Conservation (phyloP, 2,888 invertebrate genomes). For the Caenorhabditis zanzibari region DNA sequence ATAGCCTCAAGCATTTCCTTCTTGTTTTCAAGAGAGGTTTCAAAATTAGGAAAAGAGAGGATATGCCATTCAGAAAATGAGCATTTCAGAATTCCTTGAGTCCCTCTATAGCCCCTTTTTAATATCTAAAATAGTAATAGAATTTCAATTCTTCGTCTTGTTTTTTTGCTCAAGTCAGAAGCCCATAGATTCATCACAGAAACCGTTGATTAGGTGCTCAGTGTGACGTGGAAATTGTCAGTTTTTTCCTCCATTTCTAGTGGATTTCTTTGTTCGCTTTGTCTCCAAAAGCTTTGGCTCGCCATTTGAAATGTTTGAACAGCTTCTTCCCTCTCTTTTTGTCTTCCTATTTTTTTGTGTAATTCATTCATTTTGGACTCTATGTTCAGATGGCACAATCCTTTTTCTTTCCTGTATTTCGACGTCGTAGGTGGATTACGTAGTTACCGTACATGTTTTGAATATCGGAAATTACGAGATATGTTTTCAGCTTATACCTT, state of each 20-base stretch:
- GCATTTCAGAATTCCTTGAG: neutral
- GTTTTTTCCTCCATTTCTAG: conserved; percentile 26
- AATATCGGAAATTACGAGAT: neutral
- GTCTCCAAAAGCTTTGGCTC: conserved; percentile 47
- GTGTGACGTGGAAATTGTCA: conserved; percentile 35
- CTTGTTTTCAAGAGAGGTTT: neutral
- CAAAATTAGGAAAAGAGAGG: neutral
- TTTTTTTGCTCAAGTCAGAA: neutral
- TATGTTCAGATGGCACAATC: conserved; percentile 21
- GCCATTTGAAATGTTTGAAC: conserved; percentile 65
- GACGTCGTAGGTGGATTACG: neutral
- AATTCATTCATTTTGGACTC: conserved; percentile 32
- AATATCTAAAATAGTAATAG: neutral
- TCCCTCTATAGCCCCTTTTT: no score
- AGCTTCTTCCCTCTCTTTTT: conserved; percentile 38
- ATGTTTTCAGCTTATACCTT: neutral
- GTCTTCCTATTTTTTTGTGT: conserved; percentile 58
- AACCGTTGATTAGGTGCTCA: neutral
- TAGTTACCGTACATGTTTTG: neutral
- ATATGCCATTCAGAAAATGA: neutral
- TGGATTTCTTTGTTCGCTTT: conserved; percentile 61
- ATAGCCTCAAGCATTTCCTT: conserved; percentile 6
- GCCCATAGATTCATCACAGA: neutral
- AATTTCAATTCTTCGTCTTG: neutral
- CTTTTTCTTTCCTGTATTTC: neutral